Conservation (phyloP, 2,888 invertebrate species). For the Himalopsyche kuldschensis region DNA sequence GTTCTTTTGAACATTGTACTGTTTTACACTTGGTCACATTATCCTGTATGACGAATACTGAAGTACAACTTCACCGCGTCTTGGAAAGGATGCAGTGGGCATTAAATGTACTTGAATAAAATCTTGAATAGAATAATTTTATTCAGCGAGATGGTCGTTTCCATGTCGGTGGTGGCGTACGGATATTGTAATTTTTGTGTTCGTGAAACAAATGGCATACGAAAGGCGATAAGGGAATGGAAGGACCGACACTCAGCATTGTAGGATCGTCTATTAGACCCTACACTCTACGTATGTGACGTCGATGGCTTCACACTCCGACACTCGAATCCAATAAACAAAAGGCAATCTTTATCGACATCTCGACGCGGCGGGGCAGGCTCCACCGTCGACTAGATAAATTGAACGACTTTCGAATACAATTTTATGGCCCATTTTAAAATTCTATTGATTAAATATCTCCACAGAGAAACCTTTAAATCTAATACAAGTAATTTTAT, state of each 20-base stretch:
- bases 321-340: slow-evolving; percentile 20
- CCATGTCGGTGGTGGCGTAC: not conserved
- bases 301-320: not conserved
- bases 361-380: slow-evolving; percentile 21
- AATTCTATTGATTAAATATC: not conserved
- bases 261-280: not conserved
- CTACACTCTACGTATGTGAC: not conserved
- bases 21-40: no score
- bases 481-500: no score
- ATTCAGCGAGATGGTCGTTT: not conserved
- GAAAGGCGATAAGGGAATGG: not conserved
- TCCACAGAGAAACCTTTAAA: not conserved
- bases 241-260: not conserved
- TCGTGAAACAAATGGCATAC: not conserved
- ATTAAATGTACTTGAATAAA: not conserved
- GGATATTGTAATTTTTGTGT: not conserved
- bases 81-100: not conserved
- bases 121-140: not conserved
- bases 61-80: no score
- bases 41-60: no score
- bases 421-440: not conserved
- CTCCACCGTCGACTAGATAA: not conserved
- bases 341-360: slow-evolving; percentile 28
- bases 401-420: not conserved
- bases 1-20: no score